These are phyloP conservation scores for Cardinalis cardinalis DNA, from an alignment of 2,113 vertebrate genomes.

Conservation along the genomic window DNA sequence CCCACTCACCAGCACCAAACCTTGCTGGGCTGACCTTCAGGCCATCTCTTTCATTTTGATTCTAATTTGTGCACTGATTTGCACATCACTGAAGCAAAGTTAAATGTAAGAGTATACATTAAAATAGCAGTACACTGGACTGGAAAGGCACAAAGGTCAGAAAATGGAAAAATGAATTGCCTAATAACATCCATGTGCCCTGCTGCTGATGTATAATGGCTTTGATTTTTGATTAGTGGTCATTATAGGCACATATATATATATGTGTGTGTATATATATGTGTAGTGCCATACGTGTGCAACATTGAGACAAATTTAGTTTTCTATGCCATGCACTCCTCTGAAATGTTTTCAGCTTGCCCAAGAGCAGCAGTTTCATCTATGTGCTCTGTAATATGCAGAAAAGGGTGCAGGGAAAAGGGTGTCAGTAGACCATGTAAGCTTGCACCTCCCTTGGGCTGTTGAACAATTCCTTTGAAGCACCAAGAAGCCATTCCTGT, in stretches of 20 bases:
- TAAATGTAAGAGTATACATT: constrained; percentile 31
- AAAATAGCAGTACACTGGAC: background rate
- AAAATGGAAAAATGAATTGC: constrained; percentile 3
- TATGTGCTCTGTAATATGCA: background rate
- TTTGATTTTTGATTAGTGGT: constrained; percentile 1
- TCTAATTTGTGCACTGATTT: constrained; percentile 20
- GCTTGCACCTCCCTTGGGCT: background rate
- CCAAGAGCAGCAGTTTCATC: background rate
- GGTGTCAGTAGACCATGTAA: background rate
- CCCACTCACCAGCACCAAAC: background rate
- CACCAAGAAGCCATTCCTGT: background rate
- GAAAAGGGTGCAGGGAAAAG: background rate
- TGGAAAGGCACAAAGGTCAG: background rate
- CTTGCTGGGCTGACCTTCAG: background rate
- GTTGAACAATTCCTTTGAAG: background rate
- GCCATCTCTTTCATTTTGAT: constrained; percentile 9
- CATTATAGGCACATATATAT: background rate
- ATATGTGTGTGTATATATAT: background rate
- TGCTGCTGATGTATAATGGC: background rate
- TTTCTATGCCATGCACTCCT: background rate
- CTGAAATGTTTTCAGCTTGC: background rate
- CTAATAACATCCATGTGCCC: background rate
- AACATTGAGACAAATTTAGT: background rate
- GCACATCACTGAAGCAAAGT: constrained; percentile 7
- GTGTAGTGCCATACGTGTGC: background rate